These are phyloP conservation scores for Gryon sp. DNA, from an alignment of 1,140 invertebrate genomes.

Conservation along the genomic window DNA sequence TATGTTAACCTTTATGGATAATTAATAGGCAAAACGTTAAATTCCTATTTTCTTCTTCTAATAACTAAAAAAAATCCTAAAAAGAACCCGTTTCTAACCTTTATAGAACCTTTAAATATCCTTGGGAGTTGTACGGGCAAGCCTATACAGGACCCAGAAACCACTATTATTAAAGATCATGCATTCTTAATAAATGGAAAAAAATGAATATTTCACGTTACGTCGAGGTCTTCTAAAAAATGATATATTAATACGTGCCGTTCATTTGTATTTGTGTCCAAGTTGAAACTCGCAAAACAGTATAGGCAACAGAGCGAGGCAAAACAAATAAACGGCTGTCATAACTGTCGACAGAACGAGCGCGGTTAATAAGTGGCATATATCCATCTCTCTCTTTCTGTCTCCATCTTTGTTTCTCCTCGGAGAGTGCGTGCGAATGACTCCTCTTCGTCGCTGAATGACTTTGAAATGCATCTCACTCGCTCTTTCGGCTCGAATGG, in stretches of 20 bases:
- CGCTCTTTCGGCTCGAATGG: conserved; percentile 64
- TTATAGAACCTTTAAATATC: too few relatives aligned
- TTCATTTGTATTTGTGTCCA: conserved; percentile 28
- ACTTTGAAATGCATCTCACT: too few relatives aligned
- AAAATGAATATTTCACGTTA: conserved; percentile 16
- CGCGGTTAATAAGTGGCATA: conserved; percentile 60
- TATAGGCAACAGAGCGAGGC: conserved; percentile 30
- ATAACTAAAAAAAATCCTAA: too few relatives aligned
- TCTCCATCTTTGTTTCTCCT: conserved; percentile 9
- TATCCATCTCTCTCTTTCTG: conserved; percentile 23
- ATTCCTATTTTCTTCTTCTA: too few relatives aligned
- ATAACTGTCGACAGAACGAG: conserved; percentile 62
- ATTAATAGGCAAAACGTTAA: too few relatives aligned
- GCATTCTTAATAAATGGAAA: too few relatives aligned
- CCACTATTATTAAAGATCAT: too few relatives aligned
- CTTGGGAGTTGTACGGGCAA: too few relatives aligned
- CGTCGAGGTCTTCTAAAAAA: conserved; percentile 34
- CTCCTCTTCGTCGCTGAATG: too few relatives aligned
- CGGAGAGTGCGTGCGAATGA: conserved; percentile 47
- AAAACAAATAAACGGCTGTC: conserved; percentile 59
- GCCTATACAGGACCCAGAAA: too few relatives aligned
- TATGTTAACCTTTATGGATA: too few relatives aligned
- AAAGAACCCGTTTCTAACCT: too few relatives aligned
- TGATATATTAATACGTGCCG: conserved; percentile 32
- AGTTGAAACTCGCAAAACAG: conserved; percentile 15